Evolutionary conservation across 2,888 invertebrate genomes (phyloP).

Genomic region (Arrhopalites spinosus): DNA sequence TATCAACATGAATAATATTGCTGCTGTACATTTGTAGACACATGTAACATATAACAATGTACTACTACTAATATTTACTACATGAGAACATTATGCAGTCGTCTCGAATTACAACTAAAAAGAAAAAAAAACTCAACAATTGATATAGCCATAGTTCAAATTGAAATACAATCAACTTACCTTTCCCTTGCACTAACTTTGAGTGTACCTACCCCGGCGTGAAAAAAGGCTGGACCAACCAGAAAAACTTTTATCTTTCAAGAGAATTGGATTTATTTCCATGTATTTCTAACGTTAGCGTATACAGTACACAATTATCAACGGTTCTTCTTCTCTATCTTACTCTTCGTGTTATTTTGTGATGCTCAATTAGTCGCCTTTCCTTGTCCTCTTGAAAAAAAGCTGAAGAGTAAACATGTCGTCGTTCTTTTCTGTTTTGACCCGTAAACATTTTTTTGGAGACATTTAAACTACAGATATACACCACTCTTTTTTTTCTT

Average conservation of each 20-base stretch:
- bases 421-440: neutral
- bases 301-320: too few relatives aligned
- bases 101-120: too few relatives aligned
- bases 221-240: too few relatives aligned
- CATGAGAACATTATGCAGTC: neutral
- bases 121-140: neutral
- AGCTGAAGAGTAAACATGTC: neutral
- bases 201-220: too few relatives aligned
- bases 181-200: too few relatives aligned
- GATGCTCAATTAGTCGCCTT: slow-evolving; percentile 43
- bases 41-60: neutral
- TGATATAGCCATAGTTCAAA: neutral
- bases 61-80: too few relatives aligned
- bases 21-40: neutral
- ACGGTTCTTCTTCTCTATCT: too few relatives aligned
- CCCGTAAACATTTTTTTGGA: neutral
- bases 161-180: slow-evolving; percentile 7
- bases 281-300: too few relatives aligned
- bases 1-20: neutral
- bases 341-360: slow-evolving; percentile 36
- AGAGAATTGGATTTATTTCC: too few relatives aligned
- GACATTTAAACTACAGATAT: slow-evolving; percentile 8
- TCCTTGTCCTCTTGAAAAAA: slow-evolving; percentile 7
- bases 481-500: too few relatives aligned
- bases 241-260: too few relatives aligned